A percentile compares a stretch with the other conserved stretches of the same genome.
These are phyloP conservation scores for Gavialis gangeticus DNA, from an alignment of 2,113 vertebrate species.

Conservation along the genomic window DNA sequence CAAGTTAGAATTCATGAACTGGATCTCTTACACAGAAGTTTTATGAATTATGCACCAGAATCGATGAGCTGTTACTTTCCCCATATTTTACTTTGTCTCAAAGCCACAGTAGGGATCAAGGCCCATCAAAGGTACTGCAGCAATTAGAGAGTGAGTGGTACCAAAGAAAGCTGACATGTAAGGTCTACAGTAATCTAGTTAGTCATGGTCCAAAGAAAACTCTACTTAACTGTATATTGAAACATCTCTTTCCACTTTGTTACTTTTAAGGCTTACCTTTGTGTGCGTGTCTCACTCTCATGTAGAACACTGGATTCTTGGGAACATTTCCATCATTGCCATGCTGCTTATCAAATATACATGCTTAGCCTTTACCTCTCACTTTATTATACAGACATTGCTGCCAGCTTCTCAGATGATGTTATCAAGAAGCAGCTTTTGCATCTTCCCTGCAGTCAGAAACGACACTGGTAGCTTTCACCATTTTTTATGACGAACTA, in stretches of 20 bases:
- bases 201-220: not conserved
- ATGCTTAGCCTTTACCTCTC: not conserved
- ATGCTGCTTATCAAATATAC: not conserved
- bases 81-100: constrained; percentile 58
- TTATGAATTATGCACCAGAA: constrained; percentile 79
- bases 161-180: not conserved
- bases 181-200: not conserved
- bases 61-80: constrained; percentile 58
- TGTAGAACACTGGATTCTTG: not conserved
- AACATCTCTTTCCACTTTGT: not conserved
- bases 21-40: constrained; percentile 63
- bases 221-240: not conserved
- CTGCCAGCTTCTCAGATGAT: not conserved
- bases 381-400: accelerated
- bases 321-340: accelerated
- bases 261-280: not conserved
- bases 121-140: constrained; percentile 40
- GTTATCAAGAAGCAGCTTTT: not conserved
- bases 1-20: constrained; percentile 68
- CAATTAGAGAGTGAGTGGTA: constrained; percentile 39
- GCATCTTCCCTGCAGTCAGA: not conserved
- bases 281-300: accelerated
- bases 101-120: constrained; percentile 38
- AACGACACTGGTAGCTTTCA: not conserved
- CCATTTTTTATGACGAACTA: not conserved